phyloP scores from a whole-genome alignment of 1,140 invertebrate species.

The Lucilia sericata region DNA sequence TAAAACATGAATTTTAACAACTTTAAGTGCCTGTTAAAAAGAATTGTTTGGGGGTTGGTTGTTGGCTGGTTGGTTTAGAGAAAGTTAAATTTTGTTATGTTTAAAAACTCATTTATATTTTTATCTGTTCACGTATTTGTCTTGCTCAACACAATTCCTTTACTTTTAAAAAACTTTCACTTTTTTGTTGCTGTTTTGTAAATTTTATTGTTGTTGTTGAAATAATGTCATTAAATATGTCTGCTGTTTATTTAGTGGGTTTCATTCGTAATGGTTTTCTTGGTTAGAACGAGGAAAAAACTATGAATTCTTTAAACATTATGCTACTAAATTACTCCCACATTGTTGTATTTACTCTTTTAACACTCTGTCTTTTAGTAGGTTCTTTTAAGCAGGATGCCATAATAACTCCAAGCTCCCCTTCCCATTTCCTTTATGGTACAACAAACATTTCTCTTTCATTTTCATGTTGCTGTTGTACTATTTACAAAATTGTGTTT shows the following conservation, averaged over 20 bases:
- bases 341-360: background rate
- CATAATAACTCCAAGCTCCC: background rate
- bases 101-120: background rate
- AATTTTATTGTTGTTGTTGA: background rate
- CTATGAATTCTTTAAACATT: too few relatives aligned
- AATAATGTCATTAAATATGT: slow-evolving; percentile 25
- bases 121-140: background rate
- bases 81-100: background rate
- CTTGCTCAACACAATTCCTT: background rate
- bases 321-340: too few relatives aligned
- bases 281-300: background rate
- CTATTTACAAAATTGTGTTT: background rate
- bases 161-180: background rate
- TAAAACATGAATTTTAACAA: slow-evolving; percentile 9
- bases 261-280: background rate
- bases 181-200: background rate
- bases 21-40: background rate
- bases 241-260: background rate
- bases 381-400: background rate
- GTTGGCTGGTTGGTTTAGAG: too few relatives aligned
- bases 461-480: background rate
- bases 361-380: background rate
- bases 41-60: background rate
- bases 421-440: background rate
- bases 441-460: background rate